Evolutionary conservation across 2,113 vertebrate genomes (phyloP), one percentile per base, ranked within the genome.

Genomic region (Tinamus guttatus): DNA sequence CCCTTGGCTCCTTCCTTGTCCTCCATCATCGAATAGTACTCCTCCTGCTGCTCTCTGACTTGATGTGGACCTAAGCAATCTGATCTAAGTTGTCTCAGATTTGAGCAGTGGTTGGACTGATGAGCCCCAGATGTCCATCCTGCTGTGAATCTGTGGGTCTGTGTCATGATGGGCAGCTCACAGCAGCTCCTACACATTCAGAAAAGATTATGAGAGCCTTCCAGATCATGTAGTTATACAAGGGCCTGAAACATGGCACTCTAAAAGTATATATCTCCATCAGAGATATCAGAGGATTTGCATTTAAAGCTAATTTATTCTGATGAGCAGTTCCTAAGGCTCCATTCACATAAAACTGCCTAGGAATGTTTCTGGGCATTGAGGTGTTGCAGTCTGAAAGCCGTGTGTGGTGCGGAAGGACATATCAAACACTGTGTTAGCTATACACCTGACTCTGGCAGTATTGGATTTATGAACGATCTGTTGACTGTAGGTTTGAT

Each of bases 21-120:
- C 1, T 52, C 3, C 13, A 16, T 68, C 3, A 2, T 24, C 13
- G 16, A 40, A 14, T 22, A 74, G 27, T 24, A 4, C 1, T 58
- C 8, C 2, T 85, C 3, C 34, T 62, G 14, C 25, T 83, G 22
- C 41, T n/a, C 63, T 79, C 62, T 62, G 11, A 40, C 40, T 63
- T 0, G 1, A 14, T 38, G 16, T 68, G 52, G 16, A 7, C 28
- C 76, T 58, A 27, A 68, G 32, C 24, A 81, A 68, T 12, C 16
- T 68, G 17, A 34, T 45, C 17, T 54, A 47, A 32, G 12, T 43
- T 71, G n/a, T 13, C 18, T 34, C 73, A 54, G 7, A 13, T 68
- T 73, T 67, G 59, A 85, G 56, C 32, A 59, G 5, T n/a, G 5
- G 3, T 30, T 81, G 11, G 27, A 41, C 47, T 71, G 30, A 7